Evolutionary conservation across 2,888 invertebrate genomes (phyloP), one percentile per base, ranked within the genome.

Genomic region (Acleris holmiana): DNA sequence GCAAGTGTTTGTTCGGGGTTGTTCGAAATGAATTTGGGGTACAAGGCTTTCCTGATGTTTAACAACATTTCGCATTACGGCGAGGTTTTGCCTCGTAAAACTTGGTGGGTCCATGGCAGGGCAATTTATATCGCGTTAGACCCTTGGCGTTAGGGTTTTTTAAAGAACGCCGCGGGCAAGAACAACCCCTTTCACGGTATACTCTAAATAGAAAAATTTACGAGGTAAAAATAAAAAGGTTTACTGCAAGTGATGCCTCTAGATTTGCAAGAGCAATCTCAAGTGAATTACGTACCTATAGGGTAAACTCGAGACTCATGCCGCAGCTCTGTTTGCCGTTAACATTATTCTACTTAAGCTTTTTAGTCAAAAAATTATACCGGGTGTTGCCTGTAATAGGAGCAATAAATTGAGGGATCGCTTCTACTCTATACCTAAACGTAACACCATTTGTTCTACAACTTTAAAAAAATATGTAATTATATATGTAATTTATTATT

Each of bases 61-160:
- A 75, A 71, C 73, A 73, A 73, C 69, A 74, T 73, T 70, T 73
- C 68, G 65, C 71, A 67, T 66, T 62, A 66, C 51, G 66, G 41
- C 67, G 66, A 72, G 67, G 71, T 71, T 74, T 71, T 71, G 68
- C 69, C 71, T 73, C 75, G 73, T 77, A 77, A 77, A 79, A 71
- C 74, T 71, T 67, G 66, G 55, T 51, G 61, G 66, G 62, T 62
- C 64, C 62, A 58, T 68, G 68, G 65, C 66, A 63, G 48, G 69
- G 73, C 79, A 81, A 84, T 83, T 83, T 84, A 82, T 83, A 80
- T 78, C 74, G 68, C 77, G 78, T 84, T 83, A 81, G 75, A 72
- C 75, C 78, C 57, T 60, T 59, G 68, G 70, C 72, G 61, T 66
- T 69, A 68, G 63, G 61, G 65, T 73, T 75, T 76, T 76, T 78